Evolutionary conservation across 2,797 vertebrate species (phyloP).

Genomic region (Moxostoma hubbsi): DNA sequence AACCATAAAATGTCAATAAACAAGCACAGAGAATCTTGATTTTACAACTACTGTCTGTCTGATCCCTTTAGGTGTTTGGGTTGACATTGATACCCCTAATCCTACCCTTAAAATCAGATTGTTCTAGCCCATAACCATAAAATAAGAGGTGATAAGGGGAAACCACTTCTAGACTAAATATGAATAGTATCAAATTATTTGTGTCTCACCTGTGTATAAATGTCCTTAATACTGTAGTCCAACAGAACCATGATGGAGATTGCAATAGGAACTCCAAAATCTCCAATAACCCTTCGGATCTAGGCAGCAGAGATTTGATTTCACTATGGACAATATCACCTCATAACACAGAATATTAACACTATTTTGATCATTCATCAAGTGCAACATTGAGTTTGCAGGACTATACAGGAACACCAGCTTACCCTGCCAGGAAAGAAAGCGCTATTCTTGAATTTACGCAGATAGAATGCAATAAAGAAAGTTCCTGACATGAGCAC

Average conservation of each 20-base stretch:
- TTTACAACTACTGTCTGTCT: too few relatives aligned
- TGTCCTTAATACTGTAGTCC: slow-evolving; percentile 87
- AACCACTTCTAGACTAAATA: too few relatives aligned
- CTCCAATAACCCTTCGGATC: slow-evolving; percentile 93
- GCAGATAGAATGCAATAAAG: slow-evolving; percentile 96
- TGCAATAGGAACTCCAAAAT: slow-evolving; percentile 97
- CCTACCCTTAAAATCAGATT: too few relatives aligned
- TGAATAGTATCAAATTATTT: not conserved
- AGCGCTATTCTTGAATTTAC: slow-evolving; percentile 97
- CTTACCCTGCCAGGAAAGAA: slow-evolving; percentile 94
- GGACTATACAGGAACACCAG: not conserved
- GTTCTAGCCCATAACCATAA: too few relatives aligned
- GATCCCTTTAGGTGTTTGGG: too few relatives aligned
- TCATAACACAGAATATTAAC: not conserved
- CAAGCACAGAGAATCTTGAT: too few relatives aligned
- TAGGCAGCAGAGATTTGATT: slow-evolving; percentile 61
- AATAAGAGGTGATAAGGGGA: too few relatives aligned
- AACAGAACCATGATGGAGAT: slow-evolving; percentile 96
- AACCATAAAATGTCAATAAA: too few relatives aligned
- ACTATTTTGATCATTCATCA: not conserved
- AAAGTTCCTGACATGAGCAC: slow-evolving; percentile 96
- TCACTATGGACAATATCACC: not conserved
- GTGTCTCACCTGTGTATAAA: slow-evolving; percentile 87
- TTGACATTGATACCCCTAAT: too few relatives aligned
- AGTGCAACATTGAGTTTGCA: not conserved